A percentile compares a stretch with the other conserved stretches of the same genome.
Evolutionary conservation across 2,113 vertebrate species (phyloP).

Genomic region (Furnarius figulus): DNA sequence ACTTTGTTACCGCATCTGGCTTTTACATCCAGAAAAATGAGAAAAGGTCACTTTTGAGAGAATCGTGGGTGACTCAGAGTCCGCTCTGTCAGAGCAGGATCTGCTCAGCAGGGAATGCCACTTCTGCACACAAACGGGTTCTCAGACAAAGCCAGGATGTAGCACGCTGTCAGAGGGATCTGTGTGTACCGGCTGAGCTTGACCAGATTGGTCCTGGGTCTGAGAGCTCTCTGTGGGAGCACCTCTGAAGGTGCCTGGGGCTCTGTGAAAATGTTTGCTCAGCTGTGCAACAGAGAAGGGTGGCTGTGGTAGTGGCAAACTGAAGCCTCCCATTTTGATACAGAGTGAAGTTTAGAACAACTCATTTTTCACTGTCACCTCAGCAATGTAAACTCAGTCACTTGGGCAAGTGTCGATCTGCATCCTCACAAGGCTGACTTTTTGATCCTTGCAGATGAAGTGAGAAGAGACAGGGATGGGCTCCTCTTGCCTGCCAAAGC

Average conservation of each 20-base stretch:
- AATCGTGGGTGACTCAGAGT: not conserved
- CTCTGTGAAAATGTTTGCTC: not conserved
- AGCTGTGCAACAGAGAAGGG: not conserved
- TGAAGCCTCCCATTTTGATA: not conserved
- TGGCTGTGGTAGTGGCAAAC: not conserved
- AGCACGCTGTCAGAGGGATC: not conserved
- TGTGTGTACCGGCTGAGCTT: not conserved
- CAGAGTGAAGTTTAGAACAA: not conserved
- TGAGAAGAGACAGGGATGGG: not conserved
- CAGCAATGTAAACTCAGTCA: not conserved
- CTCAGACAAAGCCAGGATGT: constrained; percentile 7
- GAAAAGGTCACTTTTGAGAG: not conserved
- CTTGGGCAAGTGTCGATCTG: not conserved
- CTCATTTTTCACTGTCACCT: not conserved
- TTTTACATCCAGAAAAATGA: not conserved
- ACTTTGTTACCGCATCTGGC: not conserved
- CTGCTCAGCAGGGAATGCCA: not conserved
- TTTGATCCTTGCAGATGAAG: not conserved
- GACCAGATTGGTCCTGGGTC: not conserved
- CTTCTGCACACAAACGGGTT: not conserved
- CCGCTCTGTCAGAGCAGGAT: not conserved
- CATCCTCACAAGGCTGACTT: not conserved
- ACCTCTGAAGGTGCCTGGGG: not conserved
- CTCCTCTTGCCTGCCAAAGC: not conserved
- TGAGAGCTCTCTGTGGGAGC: not conserved